Conservation (phyloP, 2,888 invertebrate genomes). For the Cryptus armator region DNA sequence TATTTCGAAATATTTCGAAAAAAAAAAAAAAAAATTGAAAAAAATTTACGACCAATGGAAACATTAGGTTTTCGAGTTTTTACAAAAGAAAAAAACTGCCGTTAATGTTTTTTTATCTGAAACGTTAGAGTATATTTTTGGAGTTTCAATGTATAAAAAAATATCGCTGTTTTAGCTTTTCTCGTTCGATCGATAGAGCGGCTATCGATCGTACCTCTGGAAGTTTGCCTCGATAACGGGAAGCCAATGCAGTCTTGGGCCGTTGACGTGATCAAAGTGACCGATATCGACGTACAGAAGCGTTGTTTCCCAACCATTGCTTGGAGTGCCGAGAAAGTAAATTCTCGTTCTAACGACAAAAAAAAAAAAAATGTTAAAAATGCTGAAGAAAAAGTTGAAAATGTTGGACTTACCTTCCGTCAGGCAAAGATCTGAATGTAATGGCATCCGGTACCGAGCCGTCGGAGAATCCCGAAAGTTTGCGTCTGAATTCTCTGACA, state of each 20-base stretch:
- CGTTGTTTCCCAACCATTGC: slow-evolving; percentile 96
- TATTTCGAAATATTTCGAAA: too few species aligned
- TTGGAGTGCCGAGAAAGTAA: slow-evolving; percentile 95
- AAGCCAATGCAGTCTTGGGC: slow-evolving; percentile 91
- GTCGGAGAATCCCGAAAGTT: slow-evolving; percentile 91
- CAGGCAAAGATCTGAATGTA: slow-evolving; percentile 91
- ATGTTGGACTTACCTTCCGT: slow-evolving; percentile 86
- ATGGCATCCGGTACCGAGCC: slow-evolving; percentile 93
- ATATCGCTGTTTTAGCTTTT: neutral
- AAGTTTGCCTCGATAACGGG: slow-evolving; percentile 93
- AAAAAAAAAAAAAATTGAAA: too few species aligned
- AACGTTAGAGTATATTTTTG: too few species aligned
- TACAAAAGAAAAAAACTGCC: too few species aligned
- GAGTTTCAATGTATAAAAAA: neutral
- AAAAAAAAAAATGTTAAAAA: slow-evolving; percentile 19
- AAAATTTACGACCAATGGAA: too few species aligned
- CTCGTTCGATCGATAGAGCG: neutral
- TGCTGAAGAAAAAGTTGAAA: neutral
- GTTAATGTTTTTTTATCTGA: too few species aligned
- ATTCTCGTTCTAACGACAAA: slow-evolving; percentile 89
- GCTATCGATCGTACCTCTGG: slow-evolving; percentile 80
- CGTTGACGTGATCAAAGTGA: slow-evolving; percentile 87
- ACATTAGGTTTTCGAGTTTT: too few species aligned
- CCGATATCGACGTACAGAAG: slow-evolving; percentile 94
- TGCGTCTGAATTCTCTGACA: slow-evolving; percentile 92